These are phyloP conservation scores for Ondatra zibethicus DNA, from an alignment of 2,113 vertebrate species.

Conservation along the genomic window DNA sequence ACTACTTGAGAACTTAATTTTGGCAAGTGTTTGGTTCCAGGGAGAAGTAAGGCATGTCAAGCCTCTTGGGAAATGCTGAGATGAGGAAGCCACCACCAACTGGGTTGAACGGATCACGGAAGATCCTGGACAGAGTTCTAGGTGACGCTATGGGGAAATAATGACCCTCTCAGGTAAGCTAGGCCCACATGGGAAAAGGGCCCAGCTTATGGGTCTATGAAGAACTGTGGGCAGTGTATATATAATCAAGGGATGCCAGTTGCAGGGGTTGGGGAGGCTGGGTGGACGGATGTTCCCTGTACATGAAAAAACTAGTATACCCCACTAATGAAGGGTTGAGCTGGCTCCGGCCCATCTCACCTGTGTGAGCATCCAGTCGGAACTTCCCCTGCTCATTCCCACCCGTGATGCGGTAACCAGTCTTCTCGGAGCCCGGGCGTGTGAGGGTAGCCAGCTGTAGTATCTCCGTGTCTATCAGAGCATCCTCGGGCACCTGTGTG, in stretches of 20 bases:
- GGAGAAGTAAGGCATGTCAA: neutral
- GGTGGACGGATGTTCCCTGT: neutral
- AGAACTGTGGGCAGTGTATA: neutral
- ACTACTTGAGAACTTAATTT: neutral
- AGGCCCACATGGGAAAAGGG: neutral
- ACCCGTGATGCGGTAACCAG: conserved; percentile 89
- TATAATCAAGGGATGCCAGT: neutral
- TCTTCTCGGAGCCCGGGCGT: conserved; percentile 85
- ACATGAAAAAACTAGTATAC: neutral
- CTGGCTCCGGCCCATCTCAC: conserved; percentile 79
- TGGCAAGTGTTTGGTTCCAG: neutral
- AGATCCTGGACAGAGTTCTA: neutral
- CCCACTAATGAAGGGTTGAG: neutral
- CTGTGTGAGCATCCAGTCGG: conserved; percentile 90
- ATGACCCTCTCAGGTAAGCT: neutral
- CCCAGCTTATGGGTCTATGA: neutral
- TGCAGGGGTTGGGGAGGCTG: neutral
- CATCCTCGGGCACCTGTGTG: conserved; percentile 90
- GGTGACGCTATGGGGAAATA: neutral
- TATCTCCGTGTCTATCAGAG: conserved; percentile 88
- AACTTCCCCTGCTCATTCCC: conserved; percentile 93
- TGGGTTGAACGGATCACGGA: neutral
- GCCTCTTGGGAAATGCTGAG: neutral
- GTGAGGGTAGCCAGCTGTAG: conserved; percentile 90
- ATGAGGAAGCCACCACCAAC: neutral